Conservation (phyloP, 1,140 invertebrate genomes). For the Drosophila nannoptera region DNA sequence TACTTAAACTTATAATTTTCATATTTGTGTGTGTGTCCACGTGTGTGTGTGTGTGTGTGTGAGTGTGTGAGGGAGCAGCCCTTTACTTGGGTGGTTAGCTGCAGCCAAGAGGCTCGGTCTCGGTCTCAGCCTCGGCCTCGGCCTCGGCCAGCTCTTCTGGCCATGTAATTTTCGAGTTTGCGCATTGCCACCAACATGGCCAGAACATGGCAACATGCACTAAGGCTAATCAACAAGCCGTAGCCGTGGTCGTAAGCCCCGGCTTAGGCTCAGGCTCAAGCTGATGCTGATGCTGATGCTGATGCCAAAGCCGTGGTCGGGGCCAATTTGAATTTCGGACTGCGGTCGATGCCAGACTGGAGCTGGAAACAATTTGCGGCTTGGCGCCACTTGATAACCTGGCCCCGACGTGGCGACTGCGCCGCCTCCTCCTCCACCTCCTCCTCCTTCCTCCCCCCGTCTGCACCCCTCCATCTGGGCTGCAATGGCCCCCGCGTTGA, state of each 20-base stretch:
- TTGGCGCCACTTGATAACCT: slow-evolving; percentile 78
- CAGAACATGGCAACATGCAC: slow-evolving; percentile 65
- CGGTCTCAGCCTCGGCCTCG: background rate
- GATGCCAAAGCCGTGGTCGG: slow-evolving; percentile 3
- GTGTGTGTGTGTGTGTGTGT: slow-evolving; percentile 33
- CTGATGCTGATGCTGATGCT: background rate
- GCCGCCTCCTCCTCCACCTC: slow-evolving; percentile 16
- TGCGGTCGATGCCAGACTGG: slow-evolving; percentile 32
- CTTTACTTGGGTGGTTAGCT: slow-evolving; percentile 56
- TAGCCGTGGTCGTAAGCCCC: background rate
- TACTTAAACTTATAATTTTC: slow-evolving; percentile 79
- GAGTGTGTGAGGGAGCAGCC: slow-evolving; percentile 39
- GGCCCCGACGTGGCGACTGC: slow-evolving; percentile 32
- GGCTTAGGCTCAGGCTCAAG: background rate
- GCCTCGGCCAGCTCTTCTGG: background rate
- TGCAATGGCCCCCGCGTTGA: background rate
- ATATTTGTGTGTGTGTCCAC: slow-evolving; percentile 71
- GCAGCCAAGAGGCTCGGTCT: background rate
- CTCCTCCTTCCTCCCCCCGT: too few relatives aligned
- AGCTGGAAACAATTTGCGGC: slow-evolving; percentile 72
- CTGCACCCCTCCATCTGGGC: too few relatives aligned
- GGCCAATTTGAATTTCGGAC: slow-evolving; percentile 71
- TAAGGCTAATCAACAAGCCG: slow-evolving; percentile 54
- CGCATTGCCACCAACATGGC: slow-evolving; percentile 77
- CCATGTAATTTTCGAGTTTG: slow-evolving; percentile 78